Evolutionary conservation across 2,113 vertebrate species (phyloP).

Genomic region (Arizona elegans): DNA sequence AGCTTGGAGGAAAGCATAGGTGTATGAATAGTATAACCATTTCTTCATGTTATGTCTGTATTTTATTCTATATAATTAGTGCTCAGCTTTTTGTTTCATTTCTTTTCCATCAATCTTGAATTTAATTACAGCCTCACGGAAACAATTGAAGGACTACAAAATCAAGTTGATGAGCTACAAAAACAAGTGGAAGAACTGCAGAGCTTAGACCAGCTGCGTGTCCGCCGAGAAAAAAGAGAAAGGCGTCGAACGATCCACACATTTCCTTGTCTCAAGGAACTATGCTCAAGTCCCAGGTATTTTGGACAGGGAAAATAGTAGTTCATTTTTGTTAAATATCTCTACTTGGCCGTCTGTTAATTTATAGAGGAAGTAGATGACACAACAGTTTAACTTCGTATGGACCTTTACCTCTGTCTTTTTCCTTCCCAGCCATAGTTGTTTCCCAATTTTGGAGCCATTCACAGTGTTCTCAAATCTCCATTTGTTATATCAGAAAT

Average conservation of each 20-base stretch:
- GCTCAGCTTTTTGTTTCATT: neutral
- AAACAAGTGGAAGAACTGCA: slow-evolving; percentile 87
- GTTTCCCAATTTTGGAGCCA: neutral
- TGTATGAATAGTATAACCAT: neutral
- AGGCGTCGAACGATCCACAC: slow-evolving; percentile 90
- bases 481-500: neutral
- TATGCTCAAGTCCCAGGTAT: slow-evolving; percentile 87
- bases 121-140: slow-evolving; percentile 79
- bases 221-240: slow-evolving; percentile 85
- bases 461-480: neutral
- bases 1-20: neutral
- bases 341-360: neutral
- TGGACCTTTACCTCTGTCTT: neutral
- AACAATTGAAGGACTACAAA: slow-evolving; percentile 87
- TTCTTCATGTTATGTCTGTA: neutral
- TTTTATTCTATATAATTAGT: neutral
- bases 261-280: slow-evolving; percentile 93
- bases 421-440: neutral
- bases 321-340: neutral
- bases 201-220: slow-evolving; percentile 85
- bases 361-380: neutral
- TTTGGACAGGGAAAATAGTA: neutral
- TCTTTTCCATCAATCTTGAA: neutral
- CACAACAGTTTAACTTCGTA: neutral
- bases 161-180: slow-evolving; percentile 90